A percentile compares a stretch with the other conserved stretches of the same genome.
These are phyloP conservation scores for Diabrotica virgifera DNA, from an alignment of 1,140 invertebrate genomes.

Conservation along the genomic window DNA sequence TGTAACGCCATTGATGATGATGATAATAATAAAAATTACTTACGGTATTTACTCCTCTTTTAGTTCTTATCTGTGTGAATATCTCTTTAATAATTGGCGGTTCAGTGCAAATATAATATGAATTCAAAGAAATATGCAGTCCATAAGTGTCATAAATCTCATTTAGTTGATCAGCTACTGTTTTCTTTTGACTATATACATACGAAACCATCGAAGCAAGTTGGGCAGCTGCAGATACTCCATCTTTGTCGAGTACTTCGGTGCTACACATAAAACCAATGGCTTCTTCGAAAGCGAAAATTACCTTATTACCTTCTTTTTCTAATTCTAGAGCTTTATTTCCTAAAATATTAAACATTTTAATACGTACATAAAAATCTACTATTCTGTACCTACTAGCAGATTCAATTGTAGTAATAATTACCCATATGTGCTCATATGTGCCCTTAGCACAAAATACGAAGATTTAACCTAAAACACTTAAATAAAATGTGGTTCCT, in stretches of 20 bases:
- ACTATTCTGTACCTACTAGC: too few species aligned
- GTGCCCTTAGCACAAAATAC: too few species aligned
- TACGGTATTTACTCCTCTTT: conserved; percentile 63
- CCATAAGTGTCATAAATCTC: conserved; percentile 84
- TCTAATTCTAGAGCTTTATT: conserved; percentile 78
- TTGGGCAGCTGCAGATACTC: conserved; percentile 80
- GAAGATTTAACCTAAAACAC: too few species aligned
- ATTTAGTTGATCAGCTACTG: conserved; percentile 72
- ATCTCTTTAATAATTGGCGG: conserved; percentile 67
- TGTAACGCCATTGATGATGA: too few species aligned
- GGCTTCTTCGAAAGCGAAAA: conserved; percentile 94
- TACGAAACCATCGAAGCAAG: conserved; percentile 66
- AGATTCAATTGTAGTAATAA: too few species aligned
- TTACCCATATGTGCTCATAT: too few species aligned
- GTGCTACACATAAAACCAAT: conserved; percentile 94
- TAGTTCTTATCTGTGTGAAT: conserved; percentile 82
- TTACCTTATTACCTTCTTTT: conserved; percentile 65
- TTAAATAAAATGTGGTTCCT: too few species aligned
- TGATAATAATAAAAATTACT: conserved; percentile 40
- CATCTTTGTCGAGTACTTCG: conserved; percentile 92
- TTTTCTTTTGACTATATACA: conserved; percentile 64
- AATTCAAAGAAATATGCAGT: conserved; percentile 80
- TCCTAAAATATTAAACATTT: conserved; percentile 47
- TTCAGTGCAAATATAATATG: conserved; percentile 87
- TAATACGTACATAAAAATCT: background rate